Evolutionary conservation across 2,888 invertebrate genomes (phyloP), one percentile per base, ranked within the genome.

Genomic region (Diploptera punctata): DNA sequence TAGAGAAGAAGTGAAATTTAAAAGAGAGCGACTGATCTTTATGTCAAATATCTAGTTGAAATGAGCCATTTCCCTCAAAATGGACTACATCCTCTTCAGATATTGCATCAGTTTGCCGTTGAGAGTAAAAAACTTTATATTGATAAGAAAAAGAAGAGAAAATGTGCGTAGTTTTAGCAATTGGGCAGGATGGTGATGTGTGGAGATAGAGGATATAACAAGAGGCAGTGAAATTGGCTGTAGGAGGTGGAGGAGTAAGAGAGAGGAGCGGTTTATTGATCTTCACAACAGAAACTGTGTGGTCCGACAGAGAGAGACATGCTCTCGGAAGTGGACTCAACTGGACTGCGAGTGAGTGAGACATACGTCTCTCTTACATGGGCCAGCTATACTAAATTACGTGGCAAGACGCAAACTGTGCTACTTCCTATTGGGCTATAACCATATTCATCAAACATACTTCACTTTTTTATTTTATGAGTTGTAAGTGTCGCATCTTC

Each of bases 111-210:
- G n/a, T n/a, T n/a, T n/a, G n/a, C n/a, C n/a, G n/a, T n/a, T n/a
- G n/a, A n/a, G n/a, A n/a, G n/a, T n/a, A n/a, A n/a, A n/a, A n/a
- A n/a, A n/a, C n/a, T n/a, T n/a, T n/a, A n/a, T 33, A 33, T 7
- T 7, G 33, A 33, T 7, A 33, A 33, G 33, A 33, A 33, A 33
- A 33, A 7, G 33, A 10, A 33, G 10, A 33, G 7, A 33, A 33
- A 33, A 16, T 16, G 5, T 29, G 13, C 29, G 9, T 7, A 26
- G 26, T 29, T 57, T 57, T 21, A 57, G 57, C 57, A 57, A 57
- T 19, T 1, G 57, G 16, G 9, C n/a, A n/a, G 47, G 54, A 67
- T 78, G 79, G 79, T 77, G 76, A 77, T 60, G 71, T 73, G 75
- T 73, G 76, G 75, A 73, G 74, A 75, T 77, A 77, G 76, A 31